Evolutionary conservation across 2,113 vertebrate genomes (phyloP).

Genomic region (Pomatostomus ruficeps): DNA sequence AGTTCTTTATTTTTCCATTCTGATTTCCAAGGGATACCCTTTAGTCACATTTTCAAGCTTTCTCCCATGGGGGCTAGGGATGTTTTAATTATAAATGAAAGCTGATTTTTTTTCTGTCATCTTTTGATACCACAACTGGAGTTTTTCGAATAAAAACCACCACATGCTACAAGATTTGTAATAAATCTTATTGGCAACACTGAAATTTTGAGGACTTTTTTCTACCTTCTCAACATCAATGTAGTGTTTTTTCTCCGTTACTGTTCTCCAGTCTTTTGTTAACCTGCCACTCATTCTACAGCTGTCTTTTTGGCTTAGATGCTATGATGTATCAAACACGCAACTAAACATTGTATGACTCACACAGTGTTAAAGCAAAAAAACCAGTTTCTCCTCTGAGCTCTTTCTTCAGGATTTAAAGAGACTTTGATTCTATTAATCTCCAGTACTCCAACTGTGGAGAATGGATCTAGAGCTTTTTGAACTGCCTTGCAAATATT

Average conservation of each 20-base stretch:
- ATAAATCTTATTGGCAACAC: neutral
- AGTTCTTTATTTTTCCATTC: neutral
- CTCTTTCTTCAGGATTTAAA: neutral
- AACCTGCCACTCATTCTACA: neutral
- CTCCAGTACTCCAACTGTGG: neutral
- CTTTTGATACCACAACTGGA: neutral
- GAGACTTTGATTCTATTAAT: constrained; percentile 16
- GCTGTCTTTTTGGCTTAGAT: constrained; percentile 13
- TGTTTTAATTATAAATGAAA: constrained; percentile 25
- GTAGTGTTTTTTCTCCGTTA: neutral
- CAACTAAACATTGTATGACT: constrained; percentile 15
- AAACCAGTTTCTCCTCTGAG: neutral
- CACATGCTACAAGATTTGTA: neutral
- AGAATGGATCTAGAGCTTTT: neutral
- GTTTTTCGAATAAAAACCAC: neutral
- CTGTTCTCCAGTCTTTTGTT: constrained; percentile 11
- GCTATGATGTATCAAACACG: neutral
- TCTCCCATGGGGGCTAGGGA: neutral
- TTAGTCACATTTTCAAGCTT: neutral
- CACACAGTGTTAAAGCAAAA: neutral
- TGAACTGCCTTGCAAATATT: constrained; percentile 12
- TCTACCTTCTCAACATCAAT: neutral
- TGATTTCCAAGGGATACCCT: neutral
- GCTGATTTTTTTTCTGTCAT: neutral
- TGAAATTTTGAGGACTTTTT: neutral